These are phyloP conservation scores for Aulostomus chinensis DNA, from an alignment of 2,797 vertebrate genomes.

Conservation along the genomic window DNA sequence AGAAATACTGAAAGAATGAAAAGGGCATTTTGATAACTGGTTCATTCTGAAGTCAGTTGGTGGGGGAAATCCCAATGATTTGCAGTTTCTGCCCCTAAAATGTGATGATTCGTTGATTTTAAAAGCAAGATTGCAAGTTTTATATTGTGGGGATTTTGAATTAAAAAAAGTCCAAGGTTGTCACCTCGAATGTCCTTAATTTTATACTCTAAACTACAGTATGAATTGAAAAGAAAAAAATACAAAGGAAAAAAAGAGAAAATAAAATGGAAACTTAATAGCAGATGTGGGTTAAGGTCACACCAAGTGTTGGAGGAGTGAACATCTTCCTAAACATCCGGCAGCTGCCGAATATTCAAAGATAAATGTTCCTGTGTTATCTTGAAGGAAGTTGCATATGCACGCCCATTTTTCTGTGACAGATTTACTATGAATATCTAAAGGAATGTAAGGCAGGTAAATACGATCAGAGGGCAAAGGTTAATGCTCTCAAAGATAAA, in stretches of 20 bases:
- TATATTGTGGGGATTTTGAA: too few relatives aligned
- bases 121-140: too few relatives aligned
- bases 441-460: slow-evolving; percentile 17
- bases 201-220: too few relatives aligned
- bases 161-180: too few relatives aligned
- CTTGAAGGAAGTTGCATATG: background rate
- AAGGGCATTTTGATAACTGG: too few relatives aligned
- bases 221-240: too few relatives aligned
- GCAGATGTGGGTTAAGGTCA: too few relatives aligned
- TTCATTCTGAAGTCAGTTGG: background rate
- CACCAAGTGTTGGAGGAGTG: background rate
- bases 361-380: background rate
- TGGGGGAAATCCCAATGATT: background rate
- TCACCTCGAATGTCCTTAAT: too few relatives aligned
- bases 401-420: background rate
- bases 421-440: background rate
- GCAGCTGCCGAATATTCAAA: background rate
- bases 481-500: slow-evolving; percentile 1
- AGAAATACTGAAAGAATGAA: too few relatives aligned
- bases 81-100: background rate
- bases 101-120: background rate
- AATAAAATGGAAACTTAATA: too few relatives aligned
- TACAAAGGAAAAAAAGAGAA: too few relatives aligned
- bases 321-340: too few relatives aligned
- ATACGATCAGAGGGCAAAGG: background rate